Conservation (phyloP, 2,888 invertebrate genomes). For the Frankliniella fusca region DNA sequence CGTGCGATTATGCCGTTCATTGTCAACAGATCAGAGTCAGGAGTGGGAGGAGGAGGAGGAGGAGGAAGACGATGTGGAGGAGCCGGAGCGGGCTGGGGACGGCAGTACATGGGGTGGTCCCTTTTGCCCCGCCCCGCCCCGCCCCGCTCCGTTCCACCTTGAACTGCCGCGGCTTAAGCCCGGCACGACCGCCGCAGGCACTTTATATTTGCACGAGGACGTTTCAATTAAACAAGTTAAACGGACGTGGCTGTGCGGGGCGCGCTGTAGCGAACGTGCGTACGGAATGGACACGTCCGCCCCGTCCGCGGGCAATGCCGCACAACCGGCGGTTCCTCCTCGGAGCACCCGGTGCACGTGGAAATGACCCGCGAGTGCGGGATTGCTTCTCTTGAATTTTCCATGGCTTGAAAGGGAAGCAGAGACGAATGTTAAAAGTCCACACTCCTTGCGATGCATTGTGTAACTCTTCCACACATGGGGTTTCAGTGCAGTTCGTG, state of each 20-base stretch:
- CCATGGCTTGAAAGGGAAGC: no score
- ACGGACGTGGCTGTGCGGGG: neutral
- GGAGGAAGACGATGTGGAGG: neutral
- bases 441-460: no score
- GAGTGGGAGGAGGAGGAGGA: neutral
- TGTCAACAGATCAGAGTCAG: neutral
- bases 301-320: neutral
- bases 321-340: no score
- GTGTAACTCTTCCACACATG: no score
- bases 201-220: no score
- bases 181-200: no score
- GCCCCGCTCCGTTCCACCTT: neutral
- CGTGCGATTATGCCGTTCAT: neutral
- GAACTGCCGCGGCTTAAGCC: neutral
- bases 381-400: no score
- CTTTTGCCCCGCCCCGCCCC: neutral
- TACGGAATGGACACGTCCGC: neutral
- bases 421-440: no score
- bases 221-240: slow-evolving; percentile 15
- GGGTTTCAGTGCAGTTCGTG: no score
- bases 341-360: no score
- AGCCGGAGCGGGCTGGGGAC: neutral
- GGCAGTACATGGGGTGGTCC: neutral
- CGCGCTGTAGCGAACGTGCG: neutral
- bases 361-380: no score